phyloP scores from a whole-genome alignment of 2,113 vertebrate species.

The Heterocephalus glaber region DNA sequence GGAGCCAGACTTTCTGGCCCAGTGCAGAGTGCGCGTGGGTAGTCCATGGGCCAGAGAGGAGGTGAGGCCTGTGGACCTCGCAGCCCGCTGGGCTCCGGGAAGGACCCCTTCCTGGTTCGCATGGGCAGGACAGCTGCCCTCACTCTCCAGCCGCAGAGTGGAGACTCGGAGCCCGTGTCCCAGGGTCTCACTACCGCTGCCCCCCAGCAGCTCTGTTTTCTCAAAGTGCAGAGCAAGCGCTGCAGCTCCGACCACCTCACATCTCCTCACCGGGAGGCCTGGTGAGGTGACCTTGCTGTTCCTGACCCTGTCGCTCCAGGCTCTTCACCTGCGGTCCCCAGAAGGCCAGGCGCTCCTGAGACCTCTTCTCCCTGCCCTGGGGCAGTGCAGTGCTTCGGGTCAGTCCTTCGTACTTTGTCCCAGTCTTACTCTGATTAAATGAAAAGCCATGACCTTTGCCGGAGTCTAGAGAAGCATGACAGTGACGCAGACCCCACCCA shows the following conservation, averaged over 20 bases:
- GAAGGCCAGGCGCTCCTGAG: not conserved
- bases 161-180: not conserved
- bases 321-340: no score
- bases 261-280: not conserved
- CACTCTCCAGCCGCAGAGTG: not conserved
- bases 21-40: no score
- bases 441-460: not conserved
- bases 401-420: not conserved
- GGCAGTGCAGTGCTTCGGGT: not conserved
- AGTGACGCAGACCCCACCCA: not conserved
- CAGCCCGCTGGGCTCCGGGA: not conserved
- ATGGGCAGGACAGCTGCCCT: not conserved
- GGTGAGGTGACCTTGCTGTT: no score
- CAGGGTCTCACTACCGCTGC: accelerated
- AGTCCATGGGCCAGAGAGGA: no score
- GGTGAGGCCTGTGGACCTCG: not conserved
- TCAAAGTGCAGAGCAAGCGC: not conserved
- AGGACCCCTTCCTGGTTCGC: no score
- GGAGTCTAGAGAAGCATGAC: not conserved
- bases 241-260: accelerated
- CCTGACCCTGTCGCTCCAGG: accelerated
- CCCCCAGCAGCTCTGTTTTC: accelerated
- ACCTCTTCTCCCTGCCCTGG: not conserved
- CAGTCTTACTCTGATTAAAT: not conserved
- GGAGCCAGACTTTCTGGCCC: accelerated